Percentiles rank a stretch among this genome's conserved stretches.
phyloP scores from a whole-genome alignment of 1,140 invertebrate genomes.

The Nomia melanderi region DNA sequence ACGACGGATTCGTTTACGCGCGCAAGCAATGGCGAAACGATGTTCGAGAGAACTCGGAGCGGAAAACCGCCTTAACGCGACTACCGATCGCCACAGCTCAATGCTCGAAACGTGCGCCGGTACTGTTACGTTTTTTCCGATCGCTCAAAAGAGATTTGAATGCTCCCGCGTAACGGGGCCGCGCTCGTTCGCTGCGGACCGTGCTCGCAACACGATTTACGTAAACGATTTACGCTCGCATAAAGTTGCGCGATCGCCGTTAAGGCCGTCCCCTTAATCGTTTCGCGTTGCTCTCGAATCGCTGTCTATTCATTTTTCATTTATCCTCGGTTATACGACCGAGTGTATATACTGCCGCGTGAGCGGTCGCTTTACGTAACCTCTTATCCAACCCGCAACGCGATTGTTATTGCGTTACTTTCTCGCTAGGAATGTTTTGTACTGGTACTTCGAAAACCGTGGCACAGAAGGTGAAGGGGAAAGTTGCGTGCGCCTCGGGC shows the following conservation, averaged over 20 bases:
- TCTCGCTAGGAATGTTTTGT: too few relatives aligned
- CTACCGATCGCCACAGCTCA: background rate
- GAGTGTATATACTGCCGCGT: too few relatives aligned
- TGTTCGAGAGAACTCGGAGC: background rate
- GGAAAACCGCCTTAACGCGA: conserved; percentile 22
- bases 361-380: background rate
- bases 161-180: conserved; percentile 4
- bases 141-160: conserved; percentile 8
- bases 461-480: too few relatives aligned
- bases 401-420: too few relatives aligned
- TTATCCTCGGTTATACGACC: background rate
- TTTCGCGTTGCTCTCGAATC: background rate
- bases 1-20: background rate
- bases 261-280: background rate
- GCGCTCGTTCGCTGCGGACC: conserved; percentile 12
- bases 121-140: background rate
- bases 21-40: background rate
- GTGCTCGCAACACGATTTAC: conserved; percentile 21
- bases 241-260: background rate
- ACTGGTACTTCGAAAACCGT: too few relatives aligned
- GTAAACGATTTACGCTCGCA: too few relatives aligned
- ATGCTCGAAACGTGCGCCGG: background rate
- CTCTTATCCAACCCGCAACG: background rate
- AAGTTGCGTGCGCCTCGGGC: too few relatives aligned
- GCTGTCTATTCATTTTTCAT: background rate